A percentile compares a stretch with the other conserved stretches of the same genome.
These are phyloP conservation scores for Drosophila busckii DNA, from an alignment of 1,140 invertebrate species.

Conservation along the genomic window DNA sequence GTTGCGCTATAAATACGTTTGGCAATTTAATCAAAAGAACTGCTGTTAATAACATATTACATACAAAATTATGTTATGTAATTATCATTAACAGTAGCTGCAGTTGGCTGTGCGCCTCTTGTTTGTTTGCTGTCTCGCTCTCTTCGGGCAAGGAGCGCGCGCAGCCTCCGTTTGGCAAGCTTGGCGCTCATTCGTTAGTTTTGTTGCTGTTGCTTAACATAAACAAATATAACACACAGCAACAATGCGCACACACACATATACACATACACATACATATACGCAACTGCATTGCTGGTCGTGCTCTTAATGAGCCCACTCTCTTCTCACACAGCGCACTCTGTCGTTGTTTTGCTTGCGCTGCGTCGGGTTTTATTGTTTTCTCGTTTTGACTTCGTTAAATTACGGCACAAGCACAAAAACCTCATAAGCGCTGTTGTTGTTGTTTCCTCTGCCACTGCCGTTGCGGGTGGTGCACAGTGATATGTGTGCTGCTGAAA, in stretches of 20 bases:
- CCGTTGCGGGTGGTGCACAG: conserved; percentile 9
- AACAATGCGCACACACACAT: conserved; percentile 22
- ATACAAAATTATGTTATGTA: conserved; percentile 13
- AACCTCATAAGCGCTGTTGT: conserved; percentile 65
- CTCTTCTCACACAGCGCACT: conserved; percentile 5
- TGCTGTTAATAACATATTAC: background rate
- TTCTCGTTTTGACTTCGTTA: conserved; percentile 77
- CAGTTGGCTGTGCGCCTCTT: conserved; percentile 1
- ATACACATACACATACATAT: background rate
- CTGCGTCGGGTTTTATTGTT: conserved; percentile 65
- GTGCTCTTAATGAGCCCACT: conserved; percentile 30
- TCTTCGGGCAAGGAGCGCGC: conserved; percentile 38
- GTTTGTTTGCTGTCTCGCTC: conserved; percentile 28
- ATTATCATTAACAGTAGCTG: conserved; percentile 11
- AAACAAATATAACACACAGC: conserved; percentile 38
- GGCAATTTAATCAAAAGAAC: conserved; percentile 5
- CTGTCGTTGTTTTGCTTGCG: conserved; percentile 25
- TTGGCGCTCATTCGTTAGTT: conserved; percentile 35
- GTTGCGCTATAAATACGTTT: conserved; percentile 14
- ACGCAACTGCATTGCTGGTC: conserved; percentile 6
- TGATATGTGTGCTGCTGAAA: background rate
- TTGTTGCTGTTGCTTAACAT: conserved; percentile 14
- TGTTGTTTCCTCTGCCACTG: conserved; percentile 2
- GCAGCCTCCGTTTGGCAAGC: conserved; percentile 45
- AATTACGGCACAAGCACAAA: conserved; percentile 76